Evolutionary conservation across 1,140 invertebrate species (phyloP).

Genomic region (Acromyrmex echinatior): DNA sequence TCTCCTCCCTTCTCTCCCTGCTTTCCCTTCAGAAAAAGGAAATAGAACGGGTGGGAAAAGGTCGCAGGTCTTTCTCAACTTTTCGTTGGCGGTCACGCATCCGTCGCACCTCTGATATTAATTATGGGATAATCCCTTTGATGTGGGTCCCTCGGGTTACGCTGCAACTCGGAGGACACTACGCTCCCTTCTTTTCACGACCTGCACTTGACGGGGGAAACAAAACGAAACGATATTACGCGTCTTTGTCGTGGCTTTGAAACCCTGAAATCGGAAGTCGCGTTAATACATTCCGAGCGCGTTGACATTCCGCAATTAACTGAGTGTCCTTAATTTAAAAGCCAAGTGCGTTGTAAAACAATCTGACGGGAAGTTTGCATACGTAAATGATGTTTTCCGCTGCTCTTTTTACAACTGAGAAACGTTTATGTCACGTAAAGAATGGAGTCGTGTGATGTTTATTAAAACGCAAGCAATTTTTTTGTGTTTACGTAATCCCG

Average conservation of each 20-base stretch:
- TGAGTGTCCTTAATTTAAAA: conserved; percentile 25
- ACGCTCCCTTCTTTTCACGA: conserved; percentile 37
- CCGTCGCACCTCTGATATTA: conserved; percentile 79
- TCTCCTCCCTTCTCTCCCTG: background rate
- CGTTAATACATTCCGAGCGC: conserved; percentile 24
- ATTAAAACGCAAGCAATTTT: background rate
- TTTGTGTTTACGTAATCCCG: background rate
- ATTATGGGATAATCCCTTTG: conserved; percentile 81
- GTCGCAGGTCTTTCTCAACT: conserved; percentile 48
- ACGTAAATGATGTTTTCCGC: background rate
- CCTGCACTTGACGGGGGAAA: conserved; percentile 20
- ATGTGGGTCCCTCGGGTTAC: conserved; percentile 64
- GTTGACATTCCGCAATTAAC: conserved; percentile 30
- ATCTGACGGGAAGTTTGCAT: background rate
- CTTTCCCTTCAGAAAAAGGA: background rate
- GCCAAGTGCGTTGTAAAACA: background rate
- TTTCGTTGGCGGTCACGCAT: conserved; percentile 77
- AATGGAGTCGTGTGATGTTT: background rate
- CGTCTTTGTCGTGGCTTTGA: conserved; percentile 23
- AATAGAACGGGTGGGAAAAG: background rate
- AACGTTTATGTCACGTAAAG: background rate
- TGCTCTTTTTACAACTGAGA: background rate
- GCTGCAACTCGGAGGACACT: conserved; percentile 51
- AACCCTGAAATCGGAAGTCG: conserved; percentile 41
- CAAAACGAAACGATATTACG: conserved; percentile 35